Conservation (phyloP, 2,113 vertebrate genomes). For the Gavia stellata region DNA sequence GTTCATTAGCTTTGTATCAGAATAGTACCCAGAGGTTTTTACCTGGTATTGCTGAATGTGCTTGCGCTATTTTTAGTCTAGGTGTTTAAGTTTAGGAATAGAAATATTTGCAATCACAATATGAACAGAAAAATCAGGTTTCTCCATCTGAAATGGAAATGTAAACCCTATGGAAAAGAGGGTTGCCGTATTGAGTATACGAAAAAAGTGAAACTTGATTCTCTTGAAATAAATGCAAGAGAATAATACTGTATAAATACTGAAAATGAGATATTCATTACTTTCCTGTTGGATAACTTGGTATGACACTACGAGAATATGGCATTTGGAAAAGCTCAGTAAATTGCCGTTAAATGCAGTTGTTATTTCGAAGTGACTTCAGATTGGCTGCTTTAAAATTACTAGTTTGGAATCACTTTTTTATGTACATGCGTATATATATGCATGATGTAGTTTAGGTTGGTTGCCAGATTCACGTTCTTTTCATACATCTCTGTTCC, state of each 20-base stretch:
- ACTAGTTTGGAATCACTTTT: neutral
- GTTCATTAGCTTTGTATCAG: neutral
- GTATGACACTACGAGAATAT: neutral
- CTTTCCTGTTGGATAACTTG: neutral
- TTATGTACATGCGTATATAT: accelerated
- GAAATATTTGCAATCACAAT: neutral
- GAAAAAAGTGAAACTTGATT: neutral
- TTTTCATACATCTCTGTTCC: neutral
- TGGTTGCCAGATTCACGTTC: neutral
- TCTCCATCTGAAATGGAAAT: neutral
- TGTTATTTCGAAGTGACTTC: neutral
- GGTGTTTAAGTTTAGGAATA: neutral
- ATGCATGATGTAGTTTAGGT: neutral
- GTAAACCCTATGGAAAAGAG: neutral
- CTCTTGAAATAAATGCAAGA: neutral
- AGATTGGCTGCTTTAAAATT: neutral
- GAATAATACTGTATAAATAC: neutral
- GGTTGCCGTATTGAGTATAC: neutral
- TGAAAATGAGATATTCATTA: neutral
- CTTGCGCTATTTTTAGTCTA: neutral
- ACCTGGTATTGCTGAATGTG: neutral
- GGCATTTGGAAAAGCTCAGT: neutral
- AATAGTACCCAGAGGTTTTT: neutral
- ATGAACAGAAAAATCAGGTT: neutral
- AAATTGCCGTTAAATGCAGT: neutral